Evolutionary conservation across 2,888 invertebrate genomes (phyloP).

Genomic region (Andrena camellia): DNA sequence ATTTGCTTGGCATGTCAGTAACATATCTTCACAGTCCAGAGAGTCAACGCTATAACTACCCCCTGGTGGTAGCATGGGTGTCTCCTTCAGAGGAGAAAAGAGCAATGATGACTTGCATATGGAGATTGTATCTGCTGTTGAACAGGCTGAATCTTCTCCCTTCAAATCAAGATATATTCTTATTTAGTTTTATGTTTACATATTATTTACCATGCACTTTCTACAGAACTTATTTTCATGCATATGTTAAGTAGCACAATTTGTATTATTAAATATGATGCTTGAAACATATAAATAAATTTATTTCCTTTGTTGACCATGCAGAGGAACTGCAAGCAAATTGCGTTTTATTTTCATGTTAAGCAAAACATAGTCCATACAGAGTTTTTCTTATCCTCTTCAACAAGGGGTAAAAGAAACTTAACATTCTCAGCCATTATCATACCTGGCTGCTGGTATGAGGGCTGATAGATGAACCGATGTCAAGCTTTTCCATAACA

Average conservation of each 20-base stretch:
- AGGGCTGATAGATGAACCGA: slow-evolving; percentile 91
- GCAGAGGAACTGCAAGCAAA: slow-evolving; percentile 56
- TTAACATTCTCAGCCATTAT: slow-evolving; percentile 62
- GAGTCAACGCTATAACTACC: slow-evolving; percentile 95
- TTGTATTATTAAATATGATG: slow-evolving; percentile 26
- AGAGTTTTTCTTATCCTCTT: slow-evolving; percentile 9
- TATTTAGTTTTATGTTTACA: background rate
- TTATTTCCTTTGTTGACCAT: slow-evolving; percentile 38
- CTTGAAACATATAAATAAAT: slow-evolving; percentile 19
- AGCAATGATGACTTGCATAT: slow-evolving; percentile 96
- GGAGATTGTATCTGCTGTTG: slow-evolving; percentile 92
- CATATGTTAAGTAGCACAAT: slow-evolving; percentile 31
- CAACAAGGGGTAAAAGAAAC: slow-evolving; percentile 15
- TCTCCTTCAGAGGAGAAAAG: slow-evolving; percentile 96
- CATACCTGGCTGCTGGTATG: slow-evolving; percentile 91
- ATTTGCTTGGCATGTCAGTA: slow-evolving; percentile 94
- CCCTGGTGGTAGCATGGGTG: slow-evolving; percentile 88
- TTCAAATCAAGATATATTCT: slow-evolving; percentile 75
- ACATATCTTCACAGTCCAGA: slow-evolving; percentile 95
- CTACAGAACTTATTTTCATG: slow-evolving; percentile 49
- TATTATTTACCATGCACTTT: slow-evolving; percentile 42
- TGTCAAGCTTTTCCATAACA: slow-evolving; percentile 92
- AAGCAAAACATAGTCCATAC: slow-evolving; percentile 34
- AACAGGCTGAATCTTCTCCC: slow-evolving; percentile 92
- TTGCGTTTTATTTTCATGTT: slow-evolving; percentile 27